Conservation (phyloP, 2,888 invertebrate genomes). For the Archips xylosteana region DNA sequence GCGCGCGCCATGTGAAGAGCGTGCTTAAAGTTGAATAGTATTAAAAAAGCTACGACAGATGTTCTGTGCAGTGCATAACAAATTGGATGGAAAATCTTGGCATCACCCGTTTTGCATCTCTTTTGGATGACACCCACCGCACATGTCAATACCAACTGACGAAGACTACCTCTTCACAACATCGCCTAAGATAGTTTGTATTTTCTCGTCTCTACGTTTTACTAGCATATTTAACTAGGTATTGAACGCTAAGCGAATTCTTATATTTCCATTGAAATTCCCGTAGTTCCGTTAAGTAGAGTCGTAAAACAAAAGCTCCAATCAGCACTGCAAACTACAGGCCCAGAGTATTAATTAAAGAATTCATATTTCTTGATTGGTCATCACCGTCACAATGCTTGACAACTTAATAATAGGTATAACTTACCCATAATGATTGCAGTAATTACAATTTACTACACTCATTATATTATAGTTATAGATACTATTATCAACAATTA, state of each 20-base stretch:
- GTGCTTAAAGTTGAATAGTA: slow-evolving; percentile 62
- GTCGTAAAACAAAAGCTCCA: slow-evolving; percentile 15
- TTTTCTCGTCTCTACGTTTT: background rate
- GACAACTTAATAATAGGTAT: slow-evolving; percentile 16
- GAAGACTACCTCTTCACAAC: slow-evolving; percentile 15
- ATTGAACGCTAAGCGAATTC: background rate
- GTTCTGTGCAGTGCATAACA: slow-evolving; percentile 55
- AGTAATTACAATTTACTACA: background rate
- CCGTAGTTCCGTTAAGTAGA: slow-evolving; percentile 2
- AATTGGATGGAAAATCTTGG: slow-evolving; percentile 70
- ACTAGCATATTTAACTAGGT: background rate
- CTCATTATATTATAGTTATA: background rate
- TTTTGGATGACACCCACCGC: slow-evolving; percentile 62
- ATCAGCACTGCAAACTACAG: slow-evolving; percentile 1
- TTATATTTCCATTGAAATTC: background rate
- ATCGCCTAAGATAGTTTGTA: background rate
- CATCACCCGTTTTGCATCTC: slow-evolving; percentile 51
- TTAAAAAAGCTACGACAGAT: slow-evolving; percentile 69
- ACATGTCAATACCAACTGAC: slow-evolving; percentile 68
- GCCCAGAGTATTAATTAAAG: slow-evolving; percentile 10
- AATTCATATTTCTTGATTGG: slow-evolving; percentile 10
- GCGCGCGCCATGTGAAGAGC: slow-evolving; percentile 66
- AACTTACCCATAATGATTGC: background rate
- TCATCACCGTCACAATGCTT: slow-evolving; percentile 4
- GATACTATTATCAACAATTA: background rate